Conservation (phyloP, 2,797 vertebrate genomes). For the Notamacropus eugenii region DNA sequence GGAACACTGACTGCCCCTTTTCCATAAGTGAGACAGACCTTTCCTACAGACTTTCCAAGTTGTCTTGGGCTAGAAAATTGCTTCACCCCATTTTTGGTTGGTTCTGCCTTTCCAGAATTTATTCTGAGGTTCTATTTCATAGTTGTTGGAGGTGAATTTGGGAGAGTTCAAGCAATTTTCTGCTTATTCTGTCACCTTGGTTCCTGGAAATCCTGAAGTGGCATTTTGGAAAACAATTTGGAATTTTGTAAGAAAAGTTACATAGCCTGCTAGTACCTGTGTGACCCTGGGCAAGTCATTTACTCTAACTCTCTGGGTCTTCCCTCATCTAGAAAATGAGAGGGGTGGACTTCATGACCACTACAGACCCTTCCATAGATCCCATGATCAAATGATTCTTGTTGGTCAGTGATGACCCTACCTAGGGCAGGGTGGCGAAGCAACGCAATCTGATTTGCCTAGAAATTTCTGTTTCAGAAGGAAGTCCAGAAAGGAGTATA, state of each 20-base stretch:
- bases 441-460: background rate
- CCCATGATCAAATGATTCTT: background rate
- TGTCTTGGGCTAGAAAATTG: background rate
- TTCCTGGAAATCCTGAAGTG: background rate
- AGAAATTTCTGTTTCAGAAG: background rate
- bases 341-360: background rate
- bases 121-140: background rate
- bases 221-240: background rate
- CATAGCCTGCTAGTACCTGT: background rate
- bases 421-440: background rate
- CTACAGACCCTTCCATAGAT: background rate
- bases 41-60: background rate
- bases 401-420: background rate
- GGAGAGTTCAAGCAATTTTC: background rate
- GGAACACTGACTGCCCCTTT: background rate
- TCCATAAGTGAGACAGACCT: background rate
- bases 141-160: background rate
- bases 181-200: background rate
- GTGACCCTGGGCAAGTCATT: background rate
- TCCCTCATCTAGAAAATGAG: background rate
- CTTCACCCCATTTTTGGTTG: background rate
- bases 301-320: background rate
- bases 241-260: background rate
- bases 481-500: background rate
- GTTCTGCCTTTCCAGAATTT: background rate